phyloP scores from a whole-genome alignment of 2,113 vertebrate genomes.

The Lophius piscatorius region DNA sequence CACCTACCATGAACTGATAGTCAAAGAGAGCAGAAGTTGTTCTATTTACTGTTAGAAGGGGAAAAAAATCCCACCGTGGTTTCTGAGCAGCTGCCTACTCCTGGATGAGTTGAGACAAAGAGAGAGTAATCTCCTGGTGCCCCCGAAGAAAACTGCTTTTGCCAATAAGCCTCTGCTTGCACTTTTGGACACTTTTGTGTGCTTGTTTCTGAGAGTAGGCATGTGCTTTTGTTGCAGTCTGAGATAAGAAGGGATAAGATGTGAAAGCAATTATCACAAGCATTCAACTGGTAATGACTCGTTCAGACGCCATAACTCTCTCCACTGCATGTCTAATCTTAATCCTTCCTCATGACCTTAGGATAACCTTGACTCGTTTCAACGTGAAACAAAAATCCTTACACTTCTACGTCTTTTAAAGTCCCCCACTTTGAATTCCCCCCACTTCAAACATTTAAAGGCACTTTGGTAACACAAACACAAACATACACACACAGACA shows the following conservation, averaged over 20 bases:
- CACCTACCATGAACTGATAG: background rate
- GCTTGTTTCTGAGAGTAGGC: background rate
- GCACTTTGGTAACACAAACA: background rate
- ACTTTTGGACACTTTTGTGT: background rate
- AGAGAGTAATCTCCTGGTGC: background rate
- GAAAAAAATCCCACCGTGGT: background rate
- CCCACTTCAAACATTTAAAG: background rate
- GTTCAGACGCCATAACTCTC: slow-evolving; percentile 1
- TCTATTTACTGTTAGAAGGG: background rate
- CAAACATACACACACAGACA: background rate
- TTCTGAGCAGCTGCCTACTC: slow-evolving; percentile 1
- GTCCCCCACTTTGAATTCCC: slow-evolving; percentile 1
- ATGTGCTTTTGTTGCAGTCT: background rate
- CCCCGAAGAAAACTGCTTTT: background rate
- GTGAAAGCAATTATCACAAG: slow-evolving; percentile 6
- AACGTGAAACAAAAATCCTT: slow-evolving; percentile 1
- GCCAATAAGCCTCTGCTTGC: background rate
- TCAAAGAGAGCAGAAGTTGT: background rate
- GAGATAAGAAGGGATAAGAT: slow-evolving; percentile 6
- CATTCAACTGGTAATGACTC: slow-evolving; percentile 19
- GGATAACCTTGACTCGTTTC: background rate
- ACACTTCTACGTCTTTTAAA: background rate
- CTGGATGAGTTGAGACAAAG: slow-evolving; percentile 3
- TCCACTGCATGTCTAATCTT: background rate
- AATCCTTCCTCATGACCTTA: slow-evolving; percentile 2